Conservation (phyloP, 2,113 vertebrate genomes). For the Onychorhynchus coronatus region DNA sequence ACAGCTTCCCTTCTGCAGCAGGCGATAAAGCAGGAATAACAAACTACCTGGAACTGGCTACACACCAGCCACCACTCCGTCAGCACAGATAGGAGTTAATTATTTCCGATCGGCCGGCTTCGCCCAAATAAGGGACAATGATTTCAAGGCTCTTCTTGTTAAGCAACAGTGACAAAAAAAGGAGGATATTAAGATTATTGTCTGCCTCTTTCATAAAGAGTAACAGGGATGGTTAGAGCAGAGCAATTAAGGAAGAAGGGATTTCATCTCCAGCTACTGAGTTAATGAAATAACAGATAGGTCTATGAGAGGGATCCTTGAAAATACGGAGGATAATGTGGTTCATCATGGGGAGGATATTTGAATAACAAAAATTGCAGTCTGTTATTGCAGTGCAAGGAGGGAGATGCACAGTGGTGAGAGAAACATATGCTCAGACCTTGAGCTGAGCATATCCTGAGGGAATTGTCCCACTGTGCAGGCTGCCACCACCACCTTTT, state of each 20-base stretch:
- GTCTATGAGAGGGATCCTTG: background rate
- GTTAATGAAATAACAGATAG: slow-evolving; percentile 29
- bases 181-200: slow-evolving; percentile 42
- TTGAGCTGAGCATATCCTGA: background rate
- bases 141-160: slow-evolving; percentile 51
- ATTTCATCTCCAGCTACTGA: slow-evolving; percentile 17
- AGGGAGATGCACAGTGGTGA: background rate
- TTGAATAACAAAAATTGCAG: slow-evolving; percentile 37
- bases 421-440: background rate
- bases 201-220: slow-evolving; percentile 19
- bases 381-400: background rate
- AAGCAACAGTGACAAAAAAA: background rate
- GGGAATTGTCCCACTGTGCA: background rate
- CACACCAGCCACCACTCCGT: background rate
- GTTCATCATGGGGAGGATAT: background rate
- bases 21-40: slow-evolving; percentile 56
- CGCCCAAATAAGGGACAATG: slow-evolving; percentile 26
- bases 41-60: slow-evolving; percentile 57
- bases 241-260: slow-evolving; percentile 33
- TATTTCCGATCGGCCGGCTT: slow-evolving; percentile 28
- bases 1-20: slow-evolving; percentile 41
- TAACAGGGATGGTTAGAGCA: background rate
- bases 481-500: background rate
- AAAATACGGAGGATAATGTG: background rate
- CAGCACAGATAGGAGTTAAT: slow-evolving; percentile 61